These are phyloP conservation scores for Strongylocentrotus purpuratus DNA, from an alignment of 35 echinoderm and acorn worm species.

Conservation along the genomic window DNA sequence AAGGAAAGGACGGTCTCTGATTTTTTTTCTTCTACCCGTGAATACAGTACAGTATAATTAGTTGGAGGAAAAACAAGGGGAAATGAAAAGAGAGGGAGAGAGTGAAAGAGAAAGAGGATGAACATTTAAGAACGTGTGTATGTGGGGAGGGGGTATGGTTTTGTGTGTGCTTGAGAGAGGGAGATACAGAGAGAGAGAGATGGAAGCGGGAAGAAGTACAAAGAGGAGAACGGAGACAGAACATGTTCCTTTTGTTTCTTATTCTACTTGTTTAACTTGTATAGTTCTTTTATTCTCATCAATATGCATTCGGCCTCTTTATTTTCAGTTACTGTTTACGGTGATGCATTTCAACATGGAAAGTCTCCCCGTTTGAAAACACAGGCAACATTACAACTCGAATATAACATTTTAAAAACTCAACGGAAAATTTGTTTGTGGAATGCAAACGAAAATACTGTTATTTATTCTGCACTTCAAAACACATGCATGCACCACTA, in stretches of 20 bases:
- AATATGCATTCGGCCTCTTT: too few relatives aligned
- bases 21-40: neutral
- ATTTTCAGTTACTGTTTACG: too few relatives aligned
- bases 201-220: neutral
- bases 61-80: neutral
- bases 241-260: too few relatives aligned
- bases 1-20: neutral
- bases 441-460: neutral
- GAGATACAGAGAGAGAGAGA: neutral
- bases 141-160: neutral
- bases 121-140: neutral
- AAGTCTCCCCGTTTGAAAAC: too few relatives aligned
- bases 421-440: neutral
- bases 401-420: too few relatives aligned
- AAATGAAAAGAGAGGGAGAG: neutral
- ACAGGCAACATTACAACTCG: too few relatives aligned
- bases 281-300: too few relatives aligned
- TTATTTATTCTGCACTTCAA: neutral
- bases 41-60: too few relatives aligned
- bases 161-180: neutral
- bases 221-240: neutral
- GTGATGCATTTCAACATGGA: too few relatives aligned
- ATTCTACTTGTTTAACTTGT: too few relatives aligned
- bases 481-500: neutral
- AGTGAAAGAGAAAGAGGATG: neutral